These are phyloP conservation scores for Polyergus mexicanus DNA, from an alignment of 1,140 invertebrate species.

Conservation along the genomic window DNA sequence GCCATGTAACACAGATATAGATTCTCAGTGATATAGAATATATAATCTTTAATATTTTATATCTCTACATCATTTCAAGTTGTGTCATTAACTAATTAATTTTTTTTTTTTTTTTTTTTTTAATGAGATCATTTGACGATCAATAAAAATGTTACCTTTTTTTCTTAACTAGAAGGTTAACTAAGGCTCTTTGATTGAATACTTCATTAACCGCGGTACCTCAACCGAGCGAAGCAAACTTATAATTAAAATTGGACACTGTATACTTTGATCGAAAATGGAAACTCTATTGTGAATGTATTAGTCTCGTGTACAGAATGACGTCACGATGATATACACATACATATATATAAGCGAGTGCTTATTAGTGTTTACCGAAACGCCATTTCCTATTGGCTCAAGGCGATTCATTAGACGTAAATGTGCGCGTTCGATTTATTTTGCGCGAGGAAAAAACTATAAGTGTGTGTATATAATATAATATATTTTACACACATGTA, in stretches of 20 bases:
- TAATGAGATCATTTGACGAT: neutral
- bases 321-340: neutral
- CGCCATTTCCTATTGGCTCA: constrained; percentile 72
- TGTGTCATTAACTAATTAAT: constrained; percentile 14
- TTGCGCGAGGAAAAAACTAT: neutral
- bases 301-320: neutral
- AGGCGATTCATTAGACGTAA: constrained; percentile 69
- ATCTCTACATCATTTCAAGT: neutral
- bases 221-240: neutral
- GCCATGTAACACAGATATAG: neutral
- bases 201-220: neutral
- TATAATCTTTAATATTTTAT: neutral
- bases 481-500: neutral
- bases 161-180: too few relatives aligned
- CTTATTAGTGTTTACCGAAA: constrained; percentile 71
- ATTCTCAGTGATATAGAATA: constrained; percentile 15
- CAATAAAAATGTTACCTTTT: neutral
- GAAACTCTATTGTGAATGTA: constrained; percentile 31
- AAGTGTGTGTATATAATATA: neutral
- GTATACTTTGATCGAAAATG: constrained; percentile 33
- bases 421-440: constrained; percentile 4
- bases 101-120: too few relatives aligned
- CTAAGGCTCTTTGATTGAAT: constrained; percentile 19
- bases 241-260: constrained; percentile 52
- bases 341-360: constrained; percentile 37